phyloP scores from a whole-genome alignment of 2,888 invertebrate species.

The Ophion ellenae region DNA sequence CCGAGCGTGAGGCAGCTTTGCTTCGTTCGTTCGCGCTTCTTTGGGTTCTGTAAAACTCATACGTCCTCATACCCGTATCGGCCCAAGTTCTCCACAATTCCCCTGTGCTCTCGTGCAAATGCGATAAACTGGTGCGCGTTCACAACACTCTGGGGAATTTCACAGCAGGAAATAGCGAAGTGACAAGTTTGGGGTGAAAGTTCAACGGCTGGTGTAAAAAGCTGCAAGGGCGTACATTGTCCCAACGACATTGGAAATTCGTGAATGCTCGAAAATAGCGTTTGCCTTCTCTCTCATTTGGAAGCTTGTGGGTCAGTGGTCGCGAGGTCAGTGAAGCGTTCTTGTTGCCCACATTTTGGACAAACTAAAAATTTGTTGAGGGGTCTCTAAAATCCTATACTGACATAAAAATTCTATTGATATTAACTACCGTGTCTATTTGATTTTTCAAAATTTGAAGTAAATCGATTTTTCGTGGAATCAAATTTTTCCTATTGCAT shows the following conservation, averaged over 20 bases:
- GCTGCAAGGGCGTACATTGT: background rate
- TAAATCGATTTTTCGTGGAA: too few species aligned
- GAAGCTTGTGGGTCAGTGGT: slow-evolving; percentile 16
- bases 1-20: too few species aligned
- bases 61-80: background rate
- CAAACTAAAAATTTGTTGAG: too few species aligned
- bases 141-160: background rate
- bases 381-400: too few species aligned
- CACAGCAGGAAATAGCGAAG: background rate
- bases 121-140: background rate
- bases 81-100: background rate
- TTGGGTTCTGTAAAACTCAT: background rate
- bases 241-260: too few species aligned
- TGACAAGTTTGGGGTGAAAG: background rate
- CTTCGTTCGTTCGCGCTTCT: background rate
- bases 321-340: slow-evolving; percentile 6
- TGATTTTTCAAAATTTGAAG: too few species aligned
- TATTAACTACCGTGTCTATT: too few species aligned
- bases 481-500: too few species aligned
- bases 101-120: background rate
- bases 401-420: too few species aligned
- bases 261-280: background rate
- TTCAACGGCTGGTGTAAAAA: background rate
- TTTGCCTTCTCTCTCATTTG: background rate
- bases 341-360: too few species aligned